A percentile compares a stretch with the other conserved stretches of the same genome.
phyloP scores from a whole-genome alignment of 2,113 vertebrate species.

The Gobius niger region DNA sequence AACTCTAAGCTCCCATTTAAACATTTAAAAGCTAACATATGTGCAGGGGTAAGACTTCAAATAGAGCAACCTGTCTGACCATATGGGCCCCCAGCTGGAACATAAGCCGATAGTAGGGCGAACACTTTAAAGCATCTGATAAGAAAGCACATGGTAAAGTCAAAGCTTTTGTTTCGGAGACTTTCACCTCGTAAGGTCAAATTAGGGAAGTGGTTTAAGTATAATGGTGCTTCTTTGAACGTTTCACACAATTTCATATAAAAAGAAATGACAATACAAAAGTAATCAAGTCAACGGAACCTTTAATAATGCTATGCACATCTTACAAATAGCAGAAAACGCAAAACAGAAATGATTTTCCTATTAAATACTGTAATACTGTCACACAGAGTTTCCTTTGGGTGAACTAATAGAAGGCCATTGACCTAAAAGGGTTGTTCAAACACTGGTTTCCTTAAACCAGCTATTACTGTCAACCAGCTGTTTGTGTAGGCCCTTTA shows the following conservation, averaged over 20 bases:
- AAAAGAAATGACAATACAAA: slow-evolving; percentile 77
- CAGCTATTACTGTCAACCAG: slow-evolving; percentile 43
- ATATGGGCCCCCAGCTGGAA: slow-evolving; percentile 53
- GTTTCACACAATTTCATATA: slow-evolving; percentile 23
- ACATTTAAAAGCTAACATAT: slow-evolving; percentile 63
- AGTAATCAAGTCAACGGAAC: slow-evolving; percentile 64
- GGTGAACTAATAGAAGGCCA: slow-evolving; percentile 22
- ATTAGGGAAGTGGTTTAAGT: slow-evolving; percentile 30
- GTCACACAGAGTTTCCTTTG: slow-evolving; percentile 43
- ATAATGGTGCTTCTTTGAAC: slow-evolving; percentile 3
- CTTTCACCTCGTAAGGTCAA: slow-evolving; percentile 42
- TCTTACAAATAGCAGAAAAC: slow-evolving; percentile 75
- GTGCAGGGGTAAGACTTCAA: slow-evolving; percentile 49
- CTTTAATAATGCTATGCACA: slow-evolving; percentile 77
- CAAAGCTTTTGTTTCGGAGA: slow-evolving; percentile 40
- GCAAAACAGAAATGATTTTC: slow-evolving; percentile 68
- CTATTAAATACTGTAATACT: slow-evolving; percentile 67
- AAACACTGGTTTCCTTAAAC: slow-evolving; percentile 34
- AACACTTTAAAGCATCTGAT: slow-evolving; percentile 43
- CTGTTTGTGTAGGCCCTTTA: slow-evolving; percentile 30
- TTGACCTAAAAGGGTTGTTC: slow-evolving; percentile 32
- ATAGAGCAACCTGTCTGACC: slow-evolving; percentile 46
- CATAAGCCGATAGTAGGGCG: slow-evolving; percentile 46
- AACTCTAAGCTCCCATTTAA: slow-evolving; percentile 53
- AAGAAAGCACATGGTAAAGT: slow-evolving; percentile 35